These are phyloP conservation scores for Macquaria australasica DNA, from an alignment of 2,113 vertebrate species.

Conservation along the genomic window DNA sequence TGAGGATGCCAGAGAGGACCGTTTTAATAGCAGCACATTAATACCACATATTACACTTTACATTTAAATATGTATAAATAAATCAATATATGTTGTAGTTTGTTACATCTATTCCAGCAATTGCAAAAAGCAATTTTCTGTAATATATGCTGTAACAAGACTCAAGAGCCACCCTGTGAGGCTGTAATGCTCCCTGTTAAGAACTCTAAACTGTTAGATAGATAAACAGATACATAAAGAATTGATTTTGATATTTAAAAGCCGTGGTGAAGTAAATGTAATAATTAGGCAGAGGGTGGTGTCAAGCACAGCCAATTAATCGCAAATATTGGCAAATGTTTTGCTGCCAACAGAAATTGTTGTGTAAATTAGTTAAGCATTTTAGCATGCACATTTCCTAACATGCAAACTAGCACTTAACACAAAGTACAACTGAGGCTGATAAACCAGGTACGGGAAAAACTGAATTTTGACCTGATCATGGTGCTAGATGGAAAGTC, in stretches of 20 bases:
- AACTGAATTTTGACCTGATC: neutral
- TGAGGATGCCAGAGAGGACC: constrained; percentile 24
- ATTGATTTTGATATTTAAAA: neutral
- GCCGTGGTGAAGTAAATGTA: neutral
- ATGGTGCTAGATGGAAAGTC: neutral
- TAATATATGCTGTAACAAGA: neutral
- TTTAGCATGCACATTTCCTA: no score
- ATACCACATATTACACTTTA: neutral
- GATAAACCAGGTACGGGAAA: neutral
- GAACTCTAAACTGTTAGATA: neutral
- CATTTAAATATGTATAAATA: neutral
- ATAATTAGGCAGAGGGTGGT: neutral
- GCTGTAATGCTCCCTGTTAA: neutral
- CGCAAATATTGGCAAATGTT: neutral
- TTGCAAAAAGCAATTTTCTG: neutral
- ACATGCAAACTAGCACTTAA: neutral
- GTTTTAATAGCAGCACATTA: constrained; percentile 23
- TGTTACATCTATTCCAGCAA: neutral
- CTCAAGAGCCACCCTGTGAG: neutral
- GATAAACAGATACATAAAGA: no score
- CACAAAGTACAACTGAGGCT: neutral
- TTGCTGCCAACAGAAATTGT: neutral
- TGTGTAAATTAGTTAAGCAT: neutral
- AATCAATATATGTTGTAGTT: neutral
- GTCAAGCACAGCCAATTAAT: neutral